These are phyloP conservation scores for Rhizoglyphus robini DNA, from an alignment of 1,140 invertebrate genomes.

Conservation along the genomic window DNA sequence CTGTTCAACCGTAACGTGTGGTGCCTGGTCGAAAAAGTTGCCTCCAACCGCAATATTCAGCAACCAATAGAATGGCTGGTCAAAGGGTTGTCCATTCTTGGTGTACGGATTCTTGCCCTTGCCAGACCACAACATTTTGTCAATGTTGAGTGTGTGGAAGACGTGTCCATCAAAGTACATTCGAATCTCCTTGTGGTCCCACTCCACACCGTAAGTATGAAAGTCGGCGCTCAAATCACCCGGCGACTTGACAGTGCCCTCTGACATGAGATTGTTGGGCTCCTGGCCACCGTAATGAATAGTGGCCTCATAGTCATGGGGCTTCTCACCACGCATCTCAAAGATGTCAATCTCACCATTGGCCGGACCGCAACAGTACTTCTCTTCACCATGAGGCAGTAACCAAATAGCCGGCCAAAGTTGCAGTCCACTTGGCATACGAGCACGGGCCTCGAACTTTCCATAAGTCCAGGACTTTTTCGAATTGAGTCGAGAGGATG, in stretches of 20 bases:
- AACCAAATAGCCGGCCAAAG: conserved; percentile 20
- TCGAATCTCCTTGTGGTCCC: conserved; percentile 30
- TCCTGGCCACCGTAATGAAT: conserved; percentile 7
- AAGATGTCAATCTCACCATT: conserved; percentile 19
- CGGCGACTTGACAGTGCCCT: not conserved
- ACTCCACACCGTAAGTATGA: conserved; percentile 31
- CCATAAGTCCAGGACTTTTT: conserved; percentile 17
- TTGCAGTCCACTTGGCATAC: conserved; percentile 10
- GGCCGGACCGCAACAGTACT: conserved; percentile 1
- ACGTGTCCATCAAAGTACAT: conserved; percentile 22
- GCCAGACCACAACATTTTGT: not conserved
- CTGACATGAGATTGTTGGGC: not conserved
- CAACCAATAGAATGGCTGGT: conserved; percentile 27
- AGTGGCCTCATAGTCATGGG: not conserved
- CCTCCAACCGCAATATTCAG: conserved; percentile 30
- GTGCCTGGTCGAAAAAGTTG: conserved; percentile 25
- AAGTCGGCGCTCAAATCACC: conserved; percentile 25
- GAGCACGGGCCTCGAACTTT: conserved; percentile 11
- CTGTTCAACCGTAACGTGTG: conserved; percentile 8
- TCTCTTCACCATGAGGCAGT: not conserved
- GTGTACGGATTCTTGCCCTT: conserved; percentile 12
- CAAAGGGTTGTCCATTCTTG: conserved; percentile 20
- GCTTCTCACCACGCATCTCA: not conserved
- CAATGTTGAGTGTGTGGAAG: not conserved
- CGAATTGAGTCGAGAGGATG: not conserved